phyloP scores from a whole-genome alignment of 1,140 invertebrate genomes.

The Rhizoglyphus robini region DNA sequence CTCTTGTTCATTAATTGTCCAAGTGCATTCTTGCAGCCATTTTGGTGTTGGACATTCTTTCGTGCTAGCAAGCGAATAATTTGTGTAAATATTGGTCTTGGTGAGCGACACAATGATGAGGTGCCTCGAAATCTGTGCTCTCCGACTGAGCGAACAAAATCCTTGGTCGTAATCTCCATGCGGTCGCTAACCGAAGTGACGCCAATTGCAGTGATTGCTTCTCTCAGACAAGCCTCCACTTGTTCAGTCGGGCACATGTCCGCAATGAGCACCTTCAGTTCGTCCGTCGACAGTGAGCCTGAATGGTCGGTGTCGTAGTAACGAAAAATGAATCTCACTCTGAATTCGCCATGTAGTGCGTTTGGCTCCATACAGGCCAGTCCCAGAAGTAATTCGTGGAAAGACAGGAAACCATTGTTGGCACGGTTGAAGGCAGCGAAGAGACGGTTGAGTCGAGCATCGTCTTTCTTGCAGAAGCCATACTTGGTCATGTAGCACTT shows the following conservation, averaged over 20 bases:
- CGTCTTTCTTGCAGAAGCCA: neutral
- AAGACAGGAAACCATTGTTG: constrained; percentile 28
- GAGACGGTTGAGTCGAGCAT: neutral
- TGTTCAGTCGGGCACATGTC: no score
- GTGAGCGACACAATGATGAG: constrained; percentile 37
- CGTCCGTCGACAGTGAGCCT: no score
- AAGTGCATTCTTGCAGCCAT: neutral
- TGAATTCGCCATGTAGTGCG: constrained; percentile 38
- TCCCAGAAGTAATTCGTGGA: constrained; percentile 38
- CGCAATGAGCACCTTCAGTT: no score
- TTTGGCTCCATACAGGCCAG: constrained; percentile 40
- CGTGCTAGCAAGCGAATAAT: neutral
- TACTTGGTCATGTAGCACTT: constrained; percentile 20
- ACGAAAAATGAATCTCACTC: no score
- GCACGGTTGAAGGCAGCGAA: constrained; percentile 20
- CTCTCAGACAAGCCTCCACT: no score
- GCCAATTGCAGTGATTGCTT: constrained; percentile 44
- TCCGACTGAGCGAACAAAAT: constrained; percentile 40
- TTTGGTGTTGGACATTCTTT: neutral
- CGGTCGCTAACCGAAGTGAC: no score
- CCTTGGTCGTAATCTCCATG: no score
- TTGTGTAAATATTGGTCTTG: no score
- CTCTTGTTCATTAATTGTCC: neutral
- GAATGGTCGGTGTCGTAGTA: no score
- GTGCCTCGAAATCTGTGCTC: constrained; percentile 44